A percentile compares a stretch with the other conserved stretches of the same genome.
Conservation (phyloP, 2,888 invertebrate genomes). For the Thereva unica region DNA sequence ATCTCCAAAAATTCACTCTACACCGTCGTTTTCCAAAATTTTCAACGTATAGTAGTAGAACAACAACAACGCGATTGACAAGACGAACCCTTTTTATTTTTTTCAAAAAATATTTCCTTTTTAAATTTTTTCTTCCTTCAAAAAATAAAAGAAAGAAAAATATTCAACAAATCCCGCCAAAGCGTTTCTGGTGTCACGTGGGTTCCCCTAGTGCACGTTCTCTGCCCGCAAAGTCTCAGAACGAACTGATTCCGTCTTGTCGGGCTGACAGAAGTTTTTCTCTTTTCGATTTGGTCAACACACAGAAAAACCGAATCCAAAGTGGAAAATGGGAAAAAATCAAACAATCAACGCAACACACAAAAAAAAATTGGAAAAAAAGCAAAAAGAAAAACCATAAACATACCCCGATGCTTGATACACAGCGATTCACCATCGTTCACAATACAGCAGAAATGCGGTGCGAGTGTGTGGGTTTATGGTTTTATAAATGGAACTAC, state of each 20-base stretch:
- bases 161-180: constrained; percentile 14
- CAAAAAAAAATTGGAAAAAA: constrained; percentile 32
- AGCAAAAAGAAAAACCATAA: constrained; percentile 39
- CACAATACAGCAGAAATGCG: background rate
- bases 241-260: constrained; percentile 57
- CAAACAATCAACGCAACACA: constrained; percentile 31
- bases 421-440: background rate
- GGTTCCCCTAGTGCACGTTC: constrained; percentile 46
- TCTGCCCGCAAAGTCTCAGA: constrained; percentile 58
- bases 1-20: too few relatives aligned
- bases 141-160: background rate
- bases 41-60: too few relatives aligned
- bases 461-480: constrained; percentile 2
- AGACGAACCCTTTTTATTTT: background rate
- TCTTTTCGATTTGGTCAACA: constrained; percentile 42
- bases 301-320: constrained; percentile 16
- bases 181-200: constrained; percentile 31
- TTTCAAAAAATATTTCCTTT: background rate
- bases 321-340: constrained; percentile 29
- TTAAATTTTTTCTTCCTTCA: background rate
- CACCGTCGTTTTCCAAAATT: too few relatives aligned
- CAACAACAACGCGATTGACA: background rate
- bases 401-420: constrained; percentile 32
- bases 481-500: background rate
- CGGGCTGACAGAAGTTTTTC: constrained; percentile 57